Evolutionary conservation across 2,888 invertebrate species (phyloP).

Genomic region (Eilema sororculum): DNA sequence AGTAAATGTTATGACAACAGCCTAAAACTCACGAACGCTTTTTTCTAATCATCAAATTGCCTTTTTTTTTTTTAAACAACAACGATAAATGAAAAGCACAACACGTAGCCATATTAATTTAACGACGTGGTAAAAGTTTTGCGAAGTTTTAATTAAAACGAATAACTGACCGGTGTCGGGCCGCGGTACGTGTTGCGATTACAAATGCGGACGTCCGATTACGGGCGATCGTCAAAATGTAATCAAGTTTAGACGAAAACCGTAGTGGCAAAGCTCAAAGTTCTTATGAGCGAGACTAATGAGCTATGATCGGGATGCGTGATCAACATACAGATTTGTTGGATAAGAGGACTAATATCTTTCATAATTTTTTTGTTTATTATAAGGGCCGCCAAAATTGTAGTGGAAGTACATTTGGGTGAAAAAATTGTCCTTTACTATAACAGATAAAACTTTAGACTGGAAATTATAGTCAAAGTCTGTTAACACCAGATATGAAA

Average conservation of each 20-base stretch:
- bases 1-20: neutral
- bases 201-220: slow-evolving; percentile 48
- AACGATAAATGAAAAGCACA: slow-evolving; percentile 13
- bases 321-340: slow-evolving; percentile 51
- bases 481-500: neutral
- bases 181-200: slow-evolving; percentile 45
- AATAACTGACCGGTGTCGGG: slow-evolving; percentile 39
- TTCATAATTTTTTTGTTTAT: slow-evolving; percentile 15
- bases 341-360: slow-evolving; percentile 36
- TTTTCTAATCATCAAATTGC: neutral
- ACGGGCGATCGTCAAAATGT: slow-evolving; percentile 56
- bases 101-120: slow-evolving; percentile 36
- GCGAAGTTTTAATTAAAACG: slow-evolving; percentile 54
- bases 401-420: neutral
- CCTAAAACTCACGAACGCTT: neutral
- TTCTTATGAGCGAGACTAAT: slow-evolving; percentile 53
- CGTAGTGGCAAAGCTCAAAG: slow-evolving; percentile 41
- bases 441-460: too few relatives aligned
- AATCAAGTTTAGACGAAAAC: slow-evolving; percentile 58
- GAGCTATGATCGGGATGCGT: slow-evolving; percentile 50
- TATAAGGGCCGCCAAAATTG: neutral
- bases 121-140: slow-evolving; percentile 33
- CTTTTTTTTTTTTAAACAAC: neutral
- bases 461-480: neutral
- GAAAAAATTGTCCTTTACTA: neutral